Evolutionary conservation across 2,113 vertebrate species (phyloP).

Genomic region (Scalopus aquaticus): DNA sequence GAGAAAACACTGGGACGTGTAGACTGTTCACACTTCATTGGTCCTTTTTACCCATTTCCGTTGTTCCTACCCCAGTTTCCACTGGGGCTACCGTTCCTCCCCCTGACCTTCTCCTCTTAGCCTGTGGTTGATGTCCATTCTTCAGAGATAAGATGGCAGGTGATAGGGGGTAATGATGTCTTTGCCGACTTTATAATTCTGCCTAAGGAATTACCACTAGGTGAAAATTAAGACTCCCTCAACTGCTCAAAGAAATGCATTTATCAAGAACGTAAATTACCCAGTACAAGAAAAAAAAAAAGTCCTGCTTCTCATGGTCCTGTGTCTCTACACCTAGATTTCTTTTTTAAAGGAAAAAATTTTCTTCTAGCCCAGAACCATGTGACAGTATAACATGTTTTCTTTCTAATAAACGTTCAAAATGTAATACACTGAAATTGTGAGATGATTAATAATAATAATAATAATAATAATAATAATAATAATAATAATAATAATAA

Average conservation of each 20-base stretch:
- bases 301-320: conserved; percentile 68
- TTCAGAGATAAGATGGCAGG: neutral
- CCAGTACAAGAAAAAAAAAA: neutral
- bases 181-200: conserved; percentile 21
- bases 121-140: neutral
- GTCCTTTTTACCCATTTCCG: neutral
- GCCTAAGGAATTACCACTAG: neutral
- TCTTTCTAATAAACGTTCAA: neutral
- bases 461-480: no score
- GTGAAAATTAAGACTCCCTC: neutral
- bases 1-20: neutral
- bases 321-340: neutral
- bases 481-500: neutral
- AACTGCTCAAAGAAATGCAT: neutral
- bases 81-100: neutral
- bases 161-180: neutral
- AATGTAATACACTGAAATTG: neutral
- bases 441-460: neutral
- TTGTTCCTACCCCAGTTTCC: neutral
- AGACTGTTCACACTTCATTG: neutral
- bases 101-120: neutral
- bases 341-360: conserved; percentile 2
- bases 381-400: neutral
- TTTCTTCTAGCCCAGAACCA: conserved; percentile 7
- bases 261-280: conserved; percentile 57